Conservation (phyloP, 2,888 invertebrate genomes). For the Isoperla grammatica region DNA sequence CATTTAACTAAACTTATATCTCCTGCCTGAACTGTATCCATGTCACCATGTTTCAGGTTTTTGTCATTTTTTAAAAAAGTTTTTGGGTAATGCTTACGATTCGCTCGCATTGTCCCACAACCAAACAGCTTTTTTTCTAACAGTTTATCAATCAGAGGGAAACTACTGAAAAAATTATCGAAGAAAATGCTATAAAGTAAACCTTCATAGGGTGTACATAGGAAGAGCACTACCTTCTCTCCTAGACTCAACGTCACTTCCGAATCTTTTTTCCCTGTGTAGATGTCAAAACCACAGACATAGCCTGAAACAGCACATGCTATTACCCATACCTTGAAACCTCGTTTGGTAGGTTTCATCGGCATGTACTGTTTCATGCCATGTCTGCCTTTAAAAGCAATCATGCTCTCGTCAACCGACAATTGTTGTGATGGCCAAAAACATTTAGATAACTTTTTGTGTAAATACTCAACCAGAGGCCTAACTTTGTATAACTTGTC, state of each 20-base stretch:
- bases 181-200: no score
- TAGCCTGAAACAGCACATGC: conserved; percentile 29
- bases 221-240: conserved; percentile 33
- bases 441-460: conserved; percentile 15
- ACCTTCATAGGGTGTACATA: no score
- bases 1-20: no score
- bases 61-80: no score
- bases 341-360: conserved; percentile 33
- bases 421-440: conserved; percentile 27
- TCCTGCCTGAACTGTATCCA: no score
- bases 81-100: no score
- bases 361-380: conserved; percentile 34
- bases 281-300: conserved; percentile 28
- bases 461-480: conserved; percentile 30
- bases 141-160: no score
- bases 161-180: no score
- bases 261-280: conserved; percentile 20
- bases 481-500: conserved; percentile 34
- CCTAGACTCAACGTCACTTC: conserved; percentile 28
- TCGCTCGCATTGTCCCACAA: no score
- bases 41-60: no score
- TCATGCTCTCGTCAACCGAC: conserved; percentile 35
- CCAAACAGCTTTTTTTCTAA: no score
- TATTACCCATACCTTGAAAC: conserved; percentile 35
- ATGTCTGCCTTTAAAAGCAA: conserved; percentile 34